Base-by-base conservation (phyloP, 1,140 invertebrate genomes). In the Andricus grossulariae region DNA sequence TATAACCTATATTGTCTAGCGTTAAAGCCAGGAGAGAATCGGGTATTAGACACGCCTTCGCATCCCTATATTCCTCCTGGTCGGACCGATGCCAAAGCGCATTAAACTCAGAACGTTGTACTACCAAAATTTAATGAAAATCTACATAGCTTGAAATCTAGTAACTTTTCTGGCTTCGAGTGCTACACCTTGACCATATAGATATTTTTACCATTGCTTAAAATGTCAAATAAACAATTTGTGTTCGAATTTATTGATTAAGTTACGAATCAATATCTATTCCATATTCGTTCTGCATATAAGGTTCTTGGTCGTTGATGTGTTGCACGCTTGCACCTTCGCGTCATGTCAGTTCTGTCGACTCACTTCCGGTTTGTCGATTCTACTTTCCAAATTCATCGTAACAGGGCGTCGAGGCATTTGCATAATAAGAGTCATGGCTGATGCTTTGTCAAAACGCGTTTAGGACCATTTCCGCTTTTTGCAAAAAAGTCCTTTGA, bases 101-200 rank as follows among this genome's bases (percentile, higher is more conserved):
- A 79, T 77, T 79, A 74, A 75, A 79, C 82, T 76, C 82, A 52
- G 73, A 80, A 79, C 79, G 79, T 78, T 81, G 76, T 77, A 80
- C 79, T 70, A 75, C 79, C 71, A 75, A 66, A 83, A 83, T 83
- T 83, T 83, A 83, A 82, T 83, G 82, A 83, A 83, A 83, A 83
- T 79, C 80, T 80, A 45, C 39, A 45, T 45, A 45, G 5, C 8
- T 6, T 39, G 39, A 10, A 39, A 39, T 39, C 6, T 39, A 39
- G 39, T 39, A 39, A 39, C 57, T 66, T 39, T 12, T 32, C 32
- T 66, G 39, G 39, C 25, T 60, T 60, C 25, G 57, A 60, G 57
- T 66, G 16, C 12, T 66, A 32, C 8, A 66, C 32, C 12, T 66
- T 66, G 60, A 25, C 25, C n/a, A 32, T 32, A 32, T 5, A 32